Conservation (phyloP, 2,888 invertebrate species). For the Rotaria socialis region DNA sequence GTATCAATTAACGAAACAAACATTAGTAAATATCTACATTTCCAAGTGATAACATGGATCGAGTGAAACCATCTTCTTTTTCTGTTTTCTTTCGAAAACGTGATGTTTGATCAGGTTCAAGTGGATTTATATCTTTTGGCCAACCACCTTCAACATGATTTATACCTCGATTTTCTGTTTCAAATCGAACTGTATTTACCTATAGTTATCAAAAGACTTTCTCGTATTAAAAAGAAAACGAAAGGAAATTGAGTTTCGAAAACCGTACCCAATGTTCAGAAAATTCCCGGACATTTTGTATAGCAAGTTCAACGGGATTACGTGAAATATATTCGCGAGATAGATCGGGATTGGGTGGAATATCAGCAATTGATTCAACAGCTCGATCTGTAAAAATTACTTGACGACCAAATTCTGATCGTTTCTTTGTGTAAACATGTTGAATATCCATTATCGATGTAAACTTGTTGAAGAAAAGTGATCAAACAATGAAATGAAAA, state of each 20-base stretch:
- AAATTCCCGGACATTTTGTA: conserved; percentile 60
- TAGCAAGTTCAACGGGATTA: conserved; percentile 58
- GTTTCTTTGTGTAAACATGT: conserved; percentile 60
- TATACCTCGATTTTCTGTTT: conserved; percentile 71
- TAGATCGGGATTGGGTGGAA: conserved; percentile 56
- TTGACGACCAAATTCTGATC: conserved; percentile 60
- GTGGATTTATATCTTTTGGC: conserved; percentile 85
- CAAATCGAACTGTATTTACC: conserved; percentile 70
- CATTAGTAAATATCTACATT: conserved; percentile 56
- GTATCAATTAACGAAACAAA: neutral
- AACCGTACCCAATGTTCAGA: conserved; percentile 59
- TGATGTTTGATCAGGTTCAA: conserved; percentile 78
- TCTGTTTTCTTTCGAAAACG: conserved; percentile 83
- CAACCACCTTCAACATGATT: conserved; percentile 89
- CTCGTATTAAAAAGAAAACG: neutral
- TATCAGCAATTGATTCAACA: conserved; percentile 61
- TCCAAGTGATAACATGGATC: conserved; percentile 73
- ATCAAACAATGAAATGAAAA: too few species aligned
- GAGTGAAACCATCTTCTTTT: conserved; percentile 80
- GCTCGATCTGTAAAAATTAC: conserved; percentile 59
- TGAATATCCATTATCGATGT: conserved; percentile 57
- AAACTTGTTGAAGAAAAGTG: too few species aligned
- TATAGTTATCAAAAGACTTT: conserved; percentile 49
- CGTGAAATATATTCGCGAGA: conserved; percentile 57
- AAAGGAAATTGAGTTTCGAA: too few species aligned